Base-by-base conservation (phyloP, 2,113 vertebrate genomes). In the Dicaeum eximium region DNA sequence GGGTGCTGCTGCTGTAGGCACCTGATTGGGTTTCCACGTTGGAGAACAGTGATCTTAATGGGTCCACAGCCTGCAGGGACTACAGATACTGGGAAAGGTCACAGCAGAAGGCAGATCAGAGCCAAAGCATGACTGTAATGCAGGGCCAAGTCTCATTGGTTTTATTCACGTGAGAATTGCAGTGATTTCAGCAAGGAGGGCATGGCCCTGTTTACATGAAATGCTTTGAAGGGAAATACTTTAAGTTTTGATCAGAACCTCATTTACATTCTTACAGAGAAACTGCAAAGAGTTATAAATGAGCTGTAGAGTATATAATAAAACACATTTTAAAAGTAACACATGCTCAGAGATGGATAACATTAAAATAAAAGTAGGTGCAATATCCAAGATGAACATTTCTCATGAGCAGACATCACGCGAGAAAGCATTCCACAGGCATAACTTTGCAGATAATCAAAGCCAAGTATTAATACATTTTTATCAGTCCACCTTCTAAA, bases 401-500 rank as follows among this genome's bases (percentile, higher is more conserved):
- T 94, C 91, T 88, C 93, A 84, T 95, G 80, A 96, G 93, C 79
- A 83, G 73, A 78, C 92, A 96, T 97, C 97, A 97, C 89, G 89
- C 96, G 85, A 97, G 95, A 96, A 95, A 75, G 35, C 94, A 96
- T 97, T 97, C 93, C 96, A 79, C 96, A 96, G 94, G 95, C 97
- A 96, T 97, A 98, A 98, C 97, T 98, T 97, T 96, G 89, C 92
- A 96, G 98, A 98, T 98, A 97, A 98, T 98, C 98, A 98, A 98
- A 98, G 96, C 88, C 95, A 97, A 97, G 94, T 96, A 97, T 97
- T 97, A 98, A 97, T 97, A 97, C 96, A 97, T 97, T 97, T 98
- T 97, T 95, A 98, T 98, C 98, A 98, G 98, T 97, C 97, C 98
- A 98, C 98, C 98, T 98, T 98, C 98, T 96, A 98, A 97, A 99